Evolutionary conservation across 2,888 invertebrate genomes (phyloP).

Genomic region (Andricus quercusramuli): DNA sequence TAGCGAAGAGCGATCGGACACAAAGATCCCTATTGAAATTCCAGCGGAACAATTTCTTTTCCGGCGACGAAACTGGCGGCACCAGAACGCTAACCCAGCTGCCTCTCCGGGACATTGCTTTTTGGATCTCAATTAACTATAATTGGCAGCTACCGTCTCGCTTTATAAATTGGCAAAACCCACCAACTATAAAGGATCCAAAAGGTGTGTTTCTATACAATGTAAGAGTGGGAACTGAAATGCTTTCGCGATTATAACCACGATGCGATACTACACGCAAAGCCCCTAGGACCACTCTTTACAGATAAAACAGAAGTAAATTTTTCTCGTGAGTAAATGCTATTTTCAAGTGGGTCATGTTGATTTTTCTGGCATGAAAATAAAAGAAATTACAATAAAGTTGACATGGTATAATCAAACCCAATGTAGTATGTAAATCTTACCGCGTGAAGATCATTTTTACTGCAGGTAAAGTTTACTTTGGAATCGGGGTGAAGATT

Average conservation of each 20-base stretch:
- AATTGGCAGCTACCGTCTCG: slow-evolving; percentile 70
- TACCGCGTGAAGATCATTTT: no score
- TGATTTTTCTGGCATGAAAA: no score
- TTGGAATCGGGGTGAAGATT: no score
- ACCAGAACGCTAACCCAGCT: slow-evolving; percentile 53
- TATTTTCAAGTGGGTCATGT: no score
- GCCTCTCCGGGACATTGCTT: slow-evolving; percentile 58
- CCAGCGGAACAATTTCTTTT: slow-evolving; percentile 59
- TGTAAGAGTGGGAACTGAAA: slow-evolving; percentile 51
- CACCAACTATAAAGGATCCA: not conserved
- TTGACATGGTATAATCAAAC: no score
- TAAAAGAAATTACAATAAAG: no score
- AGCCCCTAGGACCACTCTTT: not conserved
- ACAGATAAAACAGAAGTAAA: no score
- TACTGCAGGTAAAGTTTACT: no score
- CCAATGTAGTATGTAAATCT: no score
- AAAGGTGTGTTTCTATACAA: slow-evolving; percentile 41
- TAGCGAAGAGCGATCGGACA: slow-evolving; percentile 63
- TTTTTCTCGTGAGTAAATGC: no score
- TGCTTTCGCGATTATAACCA: slow-evolving; percentile 45
- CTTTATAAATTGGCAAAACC: slow-evolving; percentile 56
- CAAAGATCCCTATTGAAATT: slow-evolving; percentile 65
- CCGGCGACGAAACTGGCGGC: slow-evolving; percentile 41
- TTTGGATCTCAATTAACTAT: slow-evolving; percentile 72
- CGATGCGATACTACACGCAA: slow-evolving; percentile 42